These are phyloP conservation scores for Polypterus bichir DNA, from an alignment of 2,113 vertebrate species.

Conservation along the genomic window DNA sequence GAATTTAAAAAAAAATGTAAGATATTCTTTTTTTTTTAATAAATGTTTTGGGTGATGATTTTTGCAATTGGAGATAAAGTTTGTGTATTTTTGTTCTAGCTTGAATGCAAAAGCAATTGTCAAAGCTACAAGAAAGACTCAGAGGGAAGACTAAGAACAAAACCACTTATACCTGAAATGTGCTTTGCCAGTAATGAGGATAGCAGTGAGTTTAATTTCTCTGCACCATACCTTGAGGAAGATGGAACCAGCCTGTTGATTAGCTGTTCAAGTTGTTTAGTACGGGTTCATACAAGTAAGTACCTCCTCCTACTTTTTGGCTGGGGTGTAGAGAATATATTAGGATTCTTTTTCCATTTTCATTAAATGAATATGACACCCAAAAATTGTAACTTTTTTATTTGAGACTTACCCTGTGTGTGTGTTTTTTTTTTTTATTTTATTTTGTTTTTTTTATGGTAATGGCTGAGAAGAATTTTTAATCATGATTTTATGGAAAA, in stretches of 20 bases:
- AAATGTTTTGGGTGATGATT: not conserved
- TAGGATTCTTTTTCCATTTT: too few species aligned
- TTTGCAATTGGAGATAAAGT: too few species aligned
- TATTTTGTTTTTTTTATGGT: too few species aligned
- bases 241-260: slow-evolving; percentile 80
- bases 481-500: too few species aligned
- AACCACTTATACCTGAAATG: slow-evolving; percentile 92
- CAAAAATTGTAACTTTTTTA: too few species aligned
- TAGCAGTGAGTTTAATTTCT: slow-evolving; percentile 70
- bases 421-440: too few species aligned
- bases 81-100: slow-evolving; percentile 33
- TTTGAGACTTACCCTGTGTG: too few species aligned
- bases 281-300: slow-evolving; percentile 91
- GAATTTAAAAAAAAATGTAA: not conserved
- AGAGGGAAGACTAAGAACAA: slow-evolving; percentile 53
- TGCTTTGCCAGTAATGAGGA: slow-evolving; percentile 77
- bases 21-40: not conserved
- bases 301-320: slow-evolving; percentile 13
- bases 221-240: slow-evolving; percentile 71
- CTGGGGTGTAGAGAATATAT: too few species aligned
- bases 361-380: too few species aligned
- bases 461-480: too few species aligned
- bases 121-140: slow-evolving; percentile 33
- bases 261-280: slow-evolving; percentile 77
- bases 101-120: slow-evolving; percentile 46